Evolutionary conservation across 2,113 vertebrate species (phyloP), one percentile per base, ranked within the genome.

Genomic region (Delphinus delphis): DNA sequence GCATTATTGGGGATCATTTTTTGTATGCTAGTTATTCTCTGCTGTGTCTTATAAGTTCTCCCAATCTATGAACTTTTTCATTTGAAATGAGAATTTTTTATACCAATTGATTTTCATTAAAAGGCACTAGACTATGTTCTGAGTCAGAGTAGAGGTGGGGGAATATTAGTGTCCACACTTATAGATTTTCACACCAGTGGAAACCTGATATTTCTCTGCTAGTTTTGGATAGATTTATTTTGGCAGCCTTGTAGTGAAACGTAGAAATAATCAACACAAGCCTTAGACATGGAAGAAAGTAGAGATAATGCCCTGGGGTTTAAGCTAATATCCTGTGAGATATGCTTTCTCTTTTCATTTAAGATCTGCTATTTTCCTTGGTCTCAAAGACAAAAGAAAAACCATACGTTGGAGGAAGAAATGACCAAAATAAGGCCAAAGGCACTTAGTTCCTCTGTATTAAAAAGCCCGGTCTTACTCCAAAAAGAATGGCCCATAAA

Each of bases 271-370:
- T 96, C 79, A 81, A 71, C 74, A 76, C 13, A 86, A 90, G 18
- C 33, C 65, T 90, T 71, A 44, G 47, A 95, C 5, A 1, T 50
- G 41, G 26, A 53, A 92, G 36, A 95, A 90, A 95, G 36, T 15
- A 21, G n/a, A 82, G 50, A 73, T 36, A 95, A 93, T 18, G 11
- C 50, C 55, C 68, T 47, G 63, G 50, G 58, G 13, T 60, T 95
- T 90, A 92, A 93, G 36, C 47, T 93, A 90, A 96, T 96, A 71
- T 97, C 82, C 62, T 90, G 36, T 92, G 70, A 95, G 74, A 95
- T 90, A 86, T 6, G 25, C 31, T 93, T 97, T 90, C 33, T 26
- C 2, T 44, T 92, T 60, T 90, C 77, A 95, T 96, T 11, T 0
- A 74, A 93, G 5, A 25, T 33, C 1, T 93, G 2, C 26, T 88